Base-by-base conservation (phyloP, 2,113 vertebrate genomes). In the Lepisosteus osseus region DNA sequence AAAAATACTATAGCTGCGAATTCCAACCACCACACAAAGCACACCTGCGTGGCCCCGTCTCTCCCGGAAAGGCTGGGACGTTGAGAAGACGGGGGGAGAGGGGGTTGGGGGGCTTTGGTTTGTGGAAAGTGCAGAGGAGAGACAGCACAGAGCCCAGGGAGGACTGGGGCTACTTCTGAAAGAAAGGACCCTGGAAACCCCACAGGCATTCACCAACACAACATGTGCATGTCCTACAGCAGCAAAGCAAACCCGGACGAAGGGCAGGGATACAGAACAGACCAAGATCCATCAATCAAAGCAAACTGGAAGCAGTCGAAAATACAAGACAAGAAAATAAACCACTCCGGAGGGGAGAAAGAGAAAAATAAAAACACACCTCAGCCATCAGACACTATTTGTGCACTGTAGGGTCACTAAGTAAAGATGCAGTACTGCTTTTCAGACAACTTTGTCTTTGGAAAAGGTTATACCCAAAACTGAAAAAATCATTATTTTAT, bases 391-490 rank as follows among this genome's bases (percentile, higher is more conserved):
- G 83, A 88, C 85, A 88, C 85, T 79, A 86, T 85, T 84, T 86
- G 88, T 84, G 86, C 83, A 83, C 84, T 74, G 80, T 80, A 80
- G 84, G 79, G 80, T 66, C 76, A 82, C 75, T 86, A 81, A 73
- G 80, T 81, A 78, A 82, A 93, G 90, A 93, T 90, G 90, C 84
- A 88, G 89, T 80, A 81, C 82, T 85, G 82, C 84, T 87, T 85
- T 82, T 81, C 75, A 71, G 67, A 59, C 56, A 78, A 69, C 41
- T 62, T 11, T 55, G 54, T 45, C 61, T 64, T 69, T 54, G 51
- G 62, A 13, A 64, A 42, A 65, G 17, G 11, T 74, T 71, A n/a
- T 40, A 61, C 15, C 4, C 14, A 54, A 61, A 61, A 44, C 61
- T 54, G 45, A 65, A 61, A 59, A 29, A 13, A 45, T 17, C 13